Evolutionary conservation across 2,113 vertebrate genomes (phyloP).

Genomic region (Aphyosemion australe): DNA sequence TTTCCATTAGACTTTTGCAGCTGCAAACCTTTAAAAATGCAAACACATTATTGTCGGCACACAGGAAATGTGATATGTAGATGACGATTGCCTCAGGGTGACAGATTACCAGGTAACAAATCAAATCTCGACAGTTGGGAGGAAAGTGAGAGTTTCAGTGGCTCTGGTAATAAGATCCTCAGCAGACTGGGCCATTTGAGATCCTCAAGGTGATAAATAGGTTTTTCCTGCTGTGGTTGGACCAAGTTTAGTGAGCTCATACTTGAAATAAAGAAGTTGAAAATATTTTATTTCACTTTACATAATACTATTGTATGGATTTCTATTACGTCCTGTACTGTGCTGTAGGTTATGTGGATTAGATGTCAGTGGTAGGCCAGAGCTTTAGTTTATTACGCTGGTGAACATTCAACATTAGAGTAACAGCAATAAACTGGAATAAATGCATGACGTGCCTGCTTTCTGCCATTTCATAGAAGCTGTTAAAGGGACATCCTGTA

Average conservation of each 20-base stretch:
- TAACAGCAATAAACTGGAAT: no score
- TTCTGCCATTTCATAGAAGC: no score
- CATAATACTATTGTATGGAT: background rate
- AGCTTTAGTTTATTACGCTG: no score
- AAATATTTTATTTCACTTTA: constrained; percentile 5
- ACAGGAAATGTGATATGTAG: constrained; percentile 44
- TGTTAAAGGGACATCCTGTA: no score
- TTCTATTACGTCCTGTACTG: constrained; percentile 7
- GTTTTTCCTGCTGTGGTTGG: constrained; percentile 10
- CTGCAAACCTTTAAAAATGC: constrained; percentile 21
- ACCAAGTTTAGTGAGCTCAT: constrained; percentile 15
- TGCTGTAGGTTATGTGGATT: background rate
- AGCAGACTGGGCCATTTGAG: constrained; percentile 60
- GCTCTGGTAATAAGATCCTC: constrained; percentile 57
- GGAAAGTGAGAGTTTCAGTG: constrained; percentile 57
- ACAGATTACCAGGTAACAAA: constrained; percentile 54
- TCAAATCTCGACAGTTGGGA: constrained; percentile 35
- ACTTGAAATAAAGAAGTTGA: constrained; percentile 3
- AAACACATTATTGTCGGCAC: constrained; percentile 30
- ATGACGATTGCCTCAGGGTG: constrained; percentile 32
- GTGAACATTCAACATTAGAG: no score
- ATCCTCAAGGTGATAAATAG: constrained; percentile 58
- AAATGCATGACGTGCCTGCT: no score
- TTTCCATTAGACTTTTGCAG: background rate
- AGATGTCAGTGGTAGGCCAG: background rate